Evolutionary conservation across 2,797 vertebrate genomes (phyloP), one percentile per base, ranked within the genome.

Genomic region (Pangasius djambal): DNA sequence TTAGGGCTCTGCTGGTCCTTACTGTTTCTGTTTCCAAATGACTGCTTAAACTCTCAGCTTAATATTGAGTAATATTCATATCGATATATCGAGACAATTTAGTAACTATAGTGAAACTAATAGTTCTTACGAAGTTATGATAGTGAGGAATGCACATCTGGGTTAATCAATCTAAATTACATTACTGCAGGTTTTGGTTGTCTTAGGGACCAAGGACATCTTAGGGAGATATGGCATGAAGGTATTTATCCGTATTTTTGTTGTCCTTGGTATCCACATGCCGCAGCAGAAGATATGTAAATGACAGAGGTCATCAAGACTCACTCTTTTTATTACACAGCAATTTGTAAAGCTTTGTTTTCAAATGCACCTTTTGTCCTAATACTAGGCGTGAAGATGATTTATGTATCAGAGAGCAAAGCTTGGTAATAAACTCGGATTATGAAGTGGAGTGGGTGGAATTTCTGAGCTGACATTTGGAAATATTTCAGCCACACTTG

Each of bases 351-450:
- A 61, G 83, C 87, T 88, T 88, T 91, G 86, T 82, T 90, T 88
- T 84, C 79, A 87, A 86, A 90, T 75, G 57, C 65, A 88, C 40
- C 57, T 70, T 90, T 92, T 91, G 89, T 83, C 81, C 59, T 85
- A 79, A 88, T 86, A 89, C 91, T 74, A 91, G 85, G 86, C 72
- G 31, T 90, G 88, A 85, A 88, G 81, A 92, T 89, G 90, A 92
- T 89, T 88, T 90, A 86, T 81, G 83, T 91, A 88, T 92, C 84
- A 67, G 22, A 89, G 81, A 89, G 89, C 88, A 87, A 90, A 90
- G 88, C 84, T 88, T 85, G 69, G 82, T 91, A 93, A 93, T 92
- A 92, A 88, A 92, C 90, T 88, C 48, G 89, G 87, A 91, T 92
- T 92, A 92, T 90, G 90, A 91, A 89, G 78, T 55, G 85, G 79